These are phyloP conservation scores for Acanthiza pusilla DNA, from an alignment of 2,797 vertebrate species.

Conservation along the genomic window DNA sequence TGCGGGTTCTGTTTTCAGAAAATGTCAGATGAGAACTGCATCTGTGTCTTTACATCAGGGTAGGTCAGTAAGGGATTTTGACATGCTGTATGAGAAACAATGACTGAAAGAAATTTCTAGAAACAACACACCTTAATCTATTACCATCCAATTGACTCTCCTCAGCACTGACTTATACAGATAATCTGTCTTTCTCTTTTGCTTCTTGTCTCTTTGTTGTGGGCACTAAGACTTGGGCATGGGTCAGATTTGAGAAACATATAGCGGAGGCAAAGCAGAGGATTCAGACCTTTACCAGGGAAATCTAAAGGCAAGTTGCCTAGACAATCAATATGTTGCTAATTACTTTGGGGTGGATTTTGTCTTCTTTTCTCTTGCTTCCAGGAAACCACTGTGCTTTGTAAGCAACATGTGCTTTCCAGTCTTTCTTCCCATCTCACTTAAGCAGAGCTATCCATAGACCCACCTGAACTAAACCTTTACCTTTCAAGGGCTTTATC, in stretches of 20 bases:
- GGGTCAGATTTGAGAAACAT: not conserved
- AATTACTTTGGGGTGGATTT: not conserved
- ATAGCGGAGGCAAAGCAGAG: not conserved
- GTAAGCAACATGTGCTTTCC: not conserved
- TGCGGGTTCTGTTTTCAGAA: not conserved
- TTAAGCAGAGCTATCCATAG: not conserved
- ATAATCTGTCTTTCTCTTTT: not conserved
- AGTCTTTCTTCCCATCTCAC: not conserved
- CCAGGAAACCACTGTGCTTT: not conserved
- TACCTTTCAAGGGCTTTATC: fast-evolving
- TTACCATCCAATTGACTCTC: not conserved
- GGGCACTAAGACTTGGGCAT: not conserved
- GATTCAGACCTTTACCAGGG: not conserved
- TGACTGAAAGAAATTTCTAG: not conserved
- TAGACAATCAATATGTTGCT: not conserved
- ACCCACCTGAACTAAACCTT: not conserved
- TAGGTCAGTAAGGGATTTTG: not conserved
- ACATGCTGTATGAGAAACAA: not conserved
- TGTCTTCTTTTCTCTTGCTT: not conserved
- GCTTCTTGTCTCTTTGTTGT: not conserved
- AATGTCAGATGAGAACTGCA: not conserved
- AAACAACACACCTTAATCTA: not conserved
- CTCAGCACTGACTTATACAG: not conserved
- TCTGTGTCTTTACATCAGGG: not conserved
- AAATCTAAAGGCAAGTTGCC: not conserved